phyloP scores from a whole-genome alignment of 2,797 vertebrate species.

The Cheracebus regulus region DNA sequence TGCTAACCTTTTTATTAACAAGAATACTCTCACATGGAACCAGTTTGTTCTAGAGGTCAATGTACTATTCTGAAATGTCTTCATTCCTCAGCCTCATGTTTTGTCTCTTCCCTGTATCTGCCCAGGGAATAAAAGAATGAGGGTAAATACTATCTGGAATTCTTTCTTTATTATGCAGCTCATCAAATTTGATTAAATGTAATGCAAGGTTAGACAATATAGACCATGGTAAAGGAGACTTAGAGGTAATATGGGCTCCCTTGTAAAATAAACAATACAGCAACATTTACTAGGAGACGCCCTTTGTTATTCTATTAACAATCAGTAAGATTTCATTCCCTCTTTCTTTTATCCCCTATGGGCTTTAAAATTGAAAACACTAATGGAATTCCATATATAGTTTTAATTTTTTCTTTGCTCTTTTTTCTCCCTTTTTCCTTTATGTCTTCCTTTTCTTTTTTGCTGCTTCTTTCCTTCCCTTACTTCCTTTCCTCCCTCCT shows the following conservation, averaged over 20 bases:
- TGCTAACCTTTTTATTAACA: constrained; percentile 61
- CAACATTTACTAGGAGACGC: not conserved
- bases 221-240: constrained; percentile 52
- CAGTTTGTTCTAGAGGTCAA: constrained; percentile 60
- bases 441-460: too few species aligned
- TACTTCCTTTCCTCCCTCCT: too few species aligned
- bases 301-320: not conserved
- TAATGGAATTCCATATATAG: not conserved
- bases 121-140: constrained; percentile 76
- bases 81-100: constrained; percentile 10
- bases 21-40: constrained; percentile 53
- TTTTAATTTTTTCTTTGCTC: not conserved
- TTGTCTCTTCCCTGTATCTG: constrained; percentile 45
- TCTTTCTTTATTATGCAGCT: constrained; percentile 60
- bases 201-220: constrained; percentile 33
- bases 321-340: not conserved
- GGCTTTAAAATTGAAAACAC: not conserved
- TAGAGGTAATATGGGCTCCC: not conserved
- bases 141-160: constrained; percentile 68
- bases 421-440: too few species aligned
- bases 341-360: not conserved
- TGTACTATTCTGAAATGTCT: constrained; percentile 47
- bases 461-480: not conserved
- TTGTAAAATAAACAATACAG: constrained; percentile 11
- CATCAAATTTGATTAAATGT: constrained; percentile 75